Percentiles rank a stretch among this genome's conserved stretches.
Evolutionary conservation across 2,797 vertebrate species (phyloP).

Genomic region (Apogon talboti): DNA sequence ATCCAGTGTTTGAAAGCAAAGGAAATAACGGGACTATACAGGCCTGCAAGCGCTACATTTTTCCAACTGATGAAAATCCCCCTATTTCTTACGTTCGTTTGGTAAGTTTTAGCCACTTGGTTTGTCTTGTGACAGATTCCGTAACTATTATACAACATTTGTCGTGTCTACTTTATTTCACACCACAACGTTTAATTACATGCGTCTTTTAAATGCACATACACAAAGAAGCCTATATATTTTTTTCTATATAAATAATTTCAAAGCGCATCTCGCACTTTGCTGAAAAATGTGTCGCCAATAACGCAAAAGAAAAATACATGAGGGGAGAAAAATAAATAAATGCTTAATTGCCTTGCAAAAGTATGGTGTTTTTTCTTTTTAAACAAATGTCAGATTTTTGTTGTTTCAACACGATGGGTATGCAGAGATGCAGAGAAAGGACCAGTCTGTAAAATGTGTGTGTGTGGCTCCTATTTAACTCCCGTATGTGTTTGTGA

Average conservation of each 20-base stretch:
- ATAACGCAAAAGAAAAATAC: slow-evolving; percentile 34
- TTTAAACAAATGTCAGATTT: slow-evolving; percentile 29
- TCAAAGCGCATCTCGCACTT: slow-evolving; percentile 48
- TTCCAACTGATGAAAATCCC: not conserved
- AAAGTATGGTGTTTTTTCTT: slow-evolving; percentile 3
- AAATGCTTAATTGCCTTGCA: slow-evolving; percentile 58
- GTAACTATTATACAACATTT: slow-evolving; percentile 55
- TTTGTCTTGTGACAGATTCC: slow-evolving; percentile 48
- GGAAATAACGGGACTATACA: slow-evolving; percentile 71
- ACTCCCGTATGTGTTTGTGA: slow-evolving; percentile 1
- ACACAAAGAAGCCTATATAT: slow-evolving; percentile 57
- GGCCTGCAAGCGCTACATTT: slow-evolving; percentile 45
- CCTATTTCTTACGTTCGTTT: slow-evolving; percentile 1
- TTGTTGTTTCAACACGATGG: slow-evolving; percentile 10
- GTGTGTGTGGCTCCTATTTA: slow-evolving; percentile 12
- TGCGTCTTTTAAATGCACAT: slow-evolving; percentile 81
- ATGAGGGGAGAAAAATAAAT: slow-evolving; percentile 61
- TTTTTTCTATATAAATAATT: slow-evolving; percentile 65
- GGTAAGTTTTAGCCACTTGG: slow-evolving; percentile 1
- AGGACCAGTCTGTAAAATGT: slow-evolving; percentile 39
- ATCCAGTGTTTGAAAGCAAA: slow-evolving; percentile 88
- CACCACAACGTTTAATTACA: slow-evolving; percentile 81
- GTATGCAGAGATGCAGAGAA: slow-evolving; percentile 8
- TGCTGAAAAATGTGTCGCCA: slow-evolving; percentile 51
- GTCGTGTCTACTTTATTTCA: slow-evolving; percentile 76